Evolutionary conservation across 1,140 invertebrate genomes (phyloP), one percentile per base, ranked within the genome.

Genomic region (Lucilia cuprina): DNA sequence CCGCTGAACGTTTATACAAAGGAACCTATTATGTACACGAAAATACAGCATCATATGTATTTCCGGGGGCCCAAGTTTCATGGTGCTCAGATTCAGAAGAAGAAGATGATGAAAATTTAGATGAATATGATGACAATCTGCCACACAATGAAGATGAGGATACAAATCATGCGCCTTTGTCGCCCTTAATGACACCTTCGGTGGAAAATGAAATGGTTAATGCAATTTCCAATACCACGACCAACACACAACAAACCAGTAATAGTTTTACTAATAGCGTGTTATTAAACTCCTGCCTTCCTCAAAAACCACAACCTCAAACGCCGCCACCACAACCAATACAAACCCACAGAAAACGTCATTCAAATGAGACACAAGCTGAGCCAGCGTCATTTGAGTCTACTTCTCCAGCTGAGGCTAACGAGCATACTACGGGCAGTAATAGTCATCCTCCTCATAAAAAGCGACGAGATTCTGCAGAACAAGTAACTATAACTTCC

Each of bases 21-120:
- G 89, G 89, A 47, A 90, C 89, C 17, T 90, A 89, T 83, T 90
- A 90, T 82, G 87, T 85, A 7, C 86, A 89, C 80, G 86, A 83
- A 35, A 87, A 87, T 82, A 86, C 83, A 49, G 86, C 86, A 74
- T 89, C 89, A 10, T 90, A 90, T 86, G 89, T 90, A 21, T 90
- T 90, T 65, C 89, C 89, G 0, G 89, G 89, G 8, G 89, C 89
- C 5, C 89, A 90, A 84, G 89, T 90, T 0, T 90, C 87, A 55
- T 86, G 84, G 85, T 83, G 77, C 30, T 82, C 84, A 21, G 85
- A 86, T 47, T 88, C 87, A 84, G 87, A 88, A 30, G 87, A 86
- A 19, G 88, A 89, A 2, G 88, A 85, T 35, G 88, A 89, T 35
- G 88, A 90, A 60, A 47, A 80, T 9, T 87, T 87, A 14, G 86